Conservation (phyloP, 2,888 invertebrate genomes). For the Drosophila kokeensis region DNA sequence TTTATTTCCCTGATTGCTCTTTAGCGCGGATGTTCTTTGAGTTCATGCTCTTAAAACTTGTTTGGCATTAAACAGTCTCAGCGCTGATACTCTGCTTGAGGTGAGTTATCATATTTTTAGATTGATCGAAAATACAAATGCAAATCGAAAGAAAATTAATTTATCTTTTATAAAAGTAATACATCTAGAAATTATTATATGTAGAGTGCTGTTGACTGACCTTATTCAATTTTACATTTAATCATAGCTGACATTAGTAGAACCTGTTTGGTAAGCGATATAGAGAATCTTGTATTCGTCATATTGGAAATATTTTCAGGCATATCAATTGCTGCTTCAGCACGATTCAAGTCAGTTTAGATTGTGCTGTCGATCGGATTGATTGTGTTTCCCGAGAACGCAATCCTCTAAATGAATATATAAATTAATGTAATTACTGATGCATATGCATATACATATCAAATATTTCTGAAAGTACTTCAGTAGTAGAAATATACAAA, state of each 20-base stretch:
- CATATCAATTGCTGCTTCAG: slow-evolving; percentile 13
- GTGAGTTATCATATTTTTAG: neutral
- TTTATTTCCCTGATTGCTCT: slow-evolving; percentile 6
- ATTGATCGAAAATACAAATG: neutral
- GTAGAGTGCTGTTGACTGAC: neutral
- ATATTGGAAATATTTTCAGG: neutral
- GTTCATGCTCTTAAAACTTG: slow-evolving; percentile 31
- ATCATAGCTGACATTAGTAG: neutral
- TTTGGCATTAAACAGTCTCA: slow-evolving; percentile 15
- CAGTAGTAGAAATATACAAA: neutral
- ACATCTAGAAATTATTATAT: neutral
- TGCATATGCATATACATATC: neutral
- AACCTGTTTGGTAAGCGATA: neutral
- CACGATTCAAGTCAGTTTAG: slow-evolving; percentile 49
- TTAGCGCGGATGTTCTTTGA: neutral
- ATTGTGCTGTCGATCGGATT: slow-evolving; percentile 50
- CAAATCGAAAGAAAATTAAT: neutral
- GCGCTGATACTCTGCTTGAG: slow-evolving; percentile 6
- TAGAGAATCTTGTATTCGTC: slow-evolving; percentile 19
- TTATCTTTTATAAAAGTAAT: neutral
- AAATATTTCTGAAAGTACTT: neutral
- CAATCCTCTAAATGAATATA: neutral
- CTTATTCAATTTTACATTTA: neutral
- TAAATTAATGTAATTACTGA: neutral
- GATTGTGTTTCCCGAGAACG: slow-evolving; percentile 29